Evolutionary conservation across 1,140 invertebrate species (phyloP).

Genomic region (Trachymyrmex septentrionalis): DNA sequence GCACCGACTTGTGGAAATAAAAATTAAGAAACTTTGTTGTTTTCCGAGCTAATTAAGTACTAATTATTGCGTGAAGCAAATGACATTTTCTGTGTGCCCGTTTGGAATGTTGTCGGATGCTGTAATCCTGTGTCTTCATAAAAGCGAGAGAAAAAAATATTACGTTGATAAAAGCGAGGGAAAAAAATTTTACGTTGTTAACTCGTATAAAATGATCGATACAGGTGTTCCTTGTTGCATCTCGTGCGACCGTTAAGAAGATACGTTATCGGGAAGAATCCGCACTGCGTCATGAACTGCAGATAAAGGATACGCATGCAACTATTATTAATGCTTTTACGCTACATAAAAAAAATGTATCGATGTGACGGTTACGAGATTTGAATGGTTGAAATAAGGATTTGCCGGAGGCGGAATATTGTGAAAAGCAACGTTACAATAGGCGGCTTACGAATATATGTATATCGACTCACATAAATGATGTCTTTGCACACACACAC

Average conservation of each 20-base stretch:
- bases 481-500: no score
- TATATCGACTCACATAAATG: not conserved
- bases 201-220: constrained; percentile 33
- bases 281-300: not conserved
- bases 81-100: not conserved
- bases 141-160: not conserved
- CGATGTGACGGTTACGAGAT: not conserved
- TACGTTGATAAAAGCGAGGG: not conserved
- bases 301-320: not conserved
- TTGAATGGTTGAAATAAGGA: not conserved
- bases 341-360: not conserved
- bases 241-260: not conserved
- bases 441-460: not conserved
- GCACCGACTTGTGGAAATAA: not conserved
- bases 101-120: constrained; percentile 2
- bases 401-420: not conserved
- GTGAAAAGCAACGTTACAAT: not conserved
- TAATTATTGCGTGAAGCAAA: constrained; percentile 31
- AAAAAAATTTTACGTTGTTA: constrained; percentile 15
- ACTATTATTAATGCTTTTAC: constrained; percentile 21
- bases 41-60: constrained; percentile 35
- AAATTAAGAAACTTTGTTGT: constrained; percentile 51
- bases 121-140: constrained; percentile 7
- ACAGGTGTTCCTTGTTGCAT: not conserved
- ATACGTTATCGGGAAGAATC: not conserved